Percentiles rank a stretch among this genome's conserved stretches.
These are phyloP conservation scores for Deroplatys truncata DNA, from an alignment of 2,888 invertebrate genomes.

Conservation along the genomic window DNA sequence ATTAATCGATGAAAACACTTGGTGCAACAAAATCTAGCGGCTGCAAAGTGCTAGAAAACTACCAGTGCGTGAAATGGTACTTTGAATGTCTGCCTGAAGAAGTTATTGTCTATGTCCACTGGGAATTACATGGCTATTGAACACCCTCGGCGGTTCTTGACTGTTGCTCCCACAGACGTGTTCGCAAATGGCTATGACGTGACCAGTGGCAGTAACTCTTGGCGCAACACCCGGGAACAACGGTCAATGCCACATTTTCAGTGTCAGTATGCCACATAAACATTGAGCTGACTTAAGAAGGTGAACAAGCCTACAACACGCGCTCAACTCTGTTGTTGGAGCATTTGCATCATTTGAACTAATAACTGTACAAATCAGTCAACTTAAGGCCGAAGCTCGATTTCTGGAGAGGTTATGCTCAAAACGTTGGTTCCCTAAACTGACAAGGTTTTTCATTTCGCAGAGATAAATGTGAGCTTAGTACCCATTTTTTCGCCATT, in stretches of 20 bases:
- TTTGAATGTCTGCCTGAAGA: not conserved
- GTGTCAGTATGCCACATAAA: not conserved
- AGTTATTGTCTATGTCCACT: not conserved
- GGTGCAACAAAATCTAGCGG: not conserved
- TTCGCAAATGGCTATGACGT: not conserved
- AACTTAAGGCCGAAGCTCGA: too few relatives aligned
- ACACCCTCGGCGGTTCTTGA: not conserved
- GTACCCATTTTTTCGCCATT: too few relatives aligned
- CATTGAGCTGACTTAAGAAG: too few relatives aligned
- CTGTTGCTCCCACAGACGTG: too few relatives aligned
- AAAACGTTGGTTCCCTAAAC: too few relatives aligned
- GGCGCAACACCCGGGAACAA: not conserved
- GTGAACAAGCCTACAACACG: too few relatives aligned
- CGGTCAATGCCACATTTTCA: not conserved
- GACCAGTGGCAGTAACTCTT: not conserved
- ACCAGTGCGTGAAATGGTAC: not conserved
- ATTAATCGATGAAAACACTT: not conserved
- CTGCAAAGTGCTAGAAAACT: not conserved
- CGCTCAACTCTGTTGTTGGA: too few relatives aligned
- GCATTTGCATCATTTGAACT: too few relatives aligned
- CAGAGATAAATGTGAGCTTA: too few relatives aligned
- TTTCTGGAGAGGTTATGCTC: too few relatives aligned
- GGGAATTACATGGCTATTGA: not conserved
- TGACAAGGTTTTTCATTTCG: too few relatives aligned
- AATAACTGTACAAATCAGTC: too few relatives aligned